Evolutionary conservation across 2,888 invertebrate genomes (phyloP), one percentile per base, ranked within the genome.

Genomic region (Lasioglossum malachurum): DNA sequence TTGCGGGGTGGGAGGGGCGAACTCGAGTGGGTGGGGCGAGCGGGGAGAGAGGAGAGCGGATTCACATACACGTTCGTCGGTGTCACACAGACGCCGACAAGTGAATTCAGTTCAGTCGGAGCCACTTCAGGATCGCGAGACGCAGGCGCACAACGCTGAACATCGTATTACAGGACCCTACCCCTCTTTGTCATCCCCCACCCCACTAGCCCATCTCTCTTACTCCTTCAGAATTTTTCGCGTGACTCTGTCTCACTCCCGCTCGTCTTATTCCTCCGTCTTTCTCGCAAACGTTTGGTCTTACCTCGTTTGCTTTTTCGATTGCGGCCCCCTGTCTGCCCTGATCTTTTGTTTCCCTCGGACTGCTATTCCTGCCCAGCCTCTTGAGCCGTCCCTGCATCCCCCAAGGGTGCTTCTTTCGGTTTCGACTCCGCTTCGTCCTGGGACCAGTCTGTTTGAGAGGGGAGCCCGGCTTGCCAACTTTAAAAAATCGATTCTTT

Each of bases 91-190:
- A 35, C 38, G 64, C 75, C 7, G 44, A 35, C 76, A 27, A 82
- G 57, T 82, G 89, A 88, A 88, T 89, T 87, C 87, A 77, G 86
- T 89, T 88, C 83, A 78, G 83, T 83, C 38, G 72, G 75, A 87
- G 87, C 77, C 78, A 77, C 82, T 85, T 88, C 78, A 82, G 84
- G 83, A 78, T 84, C 87, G 88, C 78, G 79, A 87, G 88, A 91
- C 93, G 92, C 93, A 93, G 80, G 93, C 93, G 93, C 93, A 84
- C 87, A 71, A 71, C 73, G 82, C 38, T 35, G 77, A 80, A 85
- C 88, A 89, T 92, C 90, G 91, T 88, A 92, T 90, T 82, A 88
- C 89, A 88, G 89, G 87, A 92, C 87, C 80, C 87, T 75, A 67
- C 74, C 71, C 41, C 79, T 16, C 35, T 12, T 35, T 64, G 10